Percentiles rank a stretch among this genome's conserved stretches.
These are phyloP conservation scores for Cheilosia scutellata DNA, from an alignment of 2,888 invertebrate species.

Conservation along the genomic window DNA sequence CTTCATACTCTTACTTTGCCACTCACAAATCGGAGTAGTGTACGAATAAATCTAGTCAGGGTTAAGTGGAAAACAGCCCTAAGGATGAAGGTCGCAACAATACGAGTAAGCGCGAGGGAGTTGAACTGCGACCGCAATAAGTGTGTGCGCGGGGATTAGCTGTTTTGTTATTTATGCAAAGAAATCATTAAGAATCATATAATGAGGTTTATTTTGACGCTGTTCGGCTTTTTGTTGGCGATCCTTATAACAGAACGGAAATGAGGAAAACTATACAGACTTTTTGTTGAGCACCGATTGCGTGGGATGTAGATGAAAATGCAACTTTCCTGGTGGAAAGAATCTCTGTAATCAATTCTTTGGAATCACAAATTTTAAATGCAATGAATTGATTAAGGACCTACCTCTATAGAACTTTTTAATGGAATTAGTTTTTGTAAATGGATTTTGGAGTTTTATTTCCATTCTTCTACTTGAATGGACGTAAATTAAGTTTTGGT, in stretches of 20 bases:
- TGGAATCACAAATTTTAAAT: constrained; percentile 40
- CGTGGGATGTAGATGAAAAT: constrained; percentile 9
- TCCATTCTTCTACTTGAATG: constrained; percentile 43
- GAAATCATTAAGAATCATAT: constrained; percentile 42
- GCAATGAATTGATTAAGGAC: constrained; percentile 68
- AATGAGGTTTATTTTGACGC: constrained; percentile 30
- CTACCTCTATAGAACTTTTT: constrained; percentile 34
- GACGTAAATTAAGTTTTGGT: constrained; percentile 40
- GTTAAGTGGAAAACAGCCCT: constrained; percentile 56
- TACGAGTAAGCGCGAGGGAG: constrained; percentile 5
- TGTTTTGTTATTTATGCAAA: constrained; percentile 33
- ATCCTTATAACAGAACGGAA: constrained; percentile 24
- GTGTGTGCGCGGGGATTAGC: neutral
- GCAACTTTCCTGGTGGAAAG: constrained; percentile 38
- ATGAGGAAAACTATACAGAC: constrained; percentile 7
- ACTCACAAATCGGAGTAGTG: constrained; percentile 4
- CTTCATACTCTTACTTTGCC: constrained; percentile 1
- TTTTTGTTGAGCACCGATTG: constrained; percentile 10
- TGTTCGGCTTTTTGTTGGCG: neutral
- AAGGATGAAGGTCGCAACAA: constrained; percentile 54
- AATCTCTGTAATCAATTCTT: constrained; percentile 68
- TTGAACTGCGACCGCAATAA: constrained; percentile 22
- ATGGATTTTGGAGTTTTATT: constrained; percentile 38
- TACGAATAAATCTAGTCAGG: constrained; percentile 40
- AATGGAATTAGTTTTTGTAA: constrained; percentile 65